phyloP scores from a whole-genome alignment of 2,113 vertebrate genomes.

The Thamnophis sirtalis region DNA sequence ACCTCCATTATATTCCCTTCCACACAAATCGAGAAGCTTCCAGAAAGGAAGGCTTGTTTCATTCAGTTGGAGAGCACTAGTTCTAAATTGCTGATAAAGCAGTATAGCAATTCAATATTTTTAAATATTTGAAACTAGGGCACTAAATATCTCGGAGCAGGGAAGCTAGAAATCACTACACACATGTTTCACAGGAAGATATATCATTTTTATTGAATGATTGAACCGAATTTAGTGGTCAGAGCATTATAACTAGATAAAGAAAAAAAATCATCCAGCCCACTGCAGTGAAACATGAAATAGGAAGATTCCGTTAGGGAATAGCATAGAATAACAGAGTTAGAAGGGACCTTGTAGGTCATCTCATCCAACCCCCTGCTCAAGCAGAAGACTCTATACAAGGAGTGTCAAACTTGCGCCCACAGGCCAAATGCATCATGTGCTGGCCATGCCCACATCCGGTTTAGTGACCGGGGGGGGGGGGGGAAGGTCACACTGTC shows the following conservation, averaged over 20 bases:
- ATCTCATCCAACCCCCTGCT: too few relatives aligned
- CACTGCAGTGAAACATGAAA: background rate
- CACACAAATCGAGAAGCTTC: background rate
- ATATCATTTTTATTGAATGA: background rate
- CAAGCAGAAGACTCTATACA: too few relatives aligned
- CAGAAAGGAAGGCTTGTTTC: background rate
- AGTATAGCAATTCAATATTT: too few relatives aligned
- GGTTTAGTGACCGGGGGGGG: too few relatives aligned
- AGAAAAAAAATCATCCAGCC: background rate
- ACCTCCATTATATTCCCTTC: background rate
- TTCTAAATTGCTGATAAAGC: background rate
- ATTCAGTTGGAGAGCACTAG: background rate
- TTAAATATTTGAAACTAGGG: too few relatives aligned
- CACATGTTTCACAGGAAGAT: background rate
- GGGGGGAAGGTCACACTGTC: too few relatives aligned
- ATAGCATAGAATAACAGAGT: too few relatives aligned
- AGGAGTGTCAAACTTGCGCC: too few relatives aligned
- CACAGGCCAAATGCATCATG: too few relatives aligned
- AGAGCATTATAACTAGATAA: background rate
- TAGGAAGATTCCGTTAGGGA: background rate
- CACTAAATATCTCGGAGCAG: too few relatives aligned
- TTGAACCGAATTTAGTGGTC: background rate
- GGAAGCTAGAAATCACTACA: background rate
- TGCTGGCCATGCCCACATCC: too few relatives aligned
- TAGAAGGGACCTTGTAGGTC: too few relatives aligned